Conservation (phyloP, 2,113 vertebrate genomes). For the Megaceryle torquata region DNA sequence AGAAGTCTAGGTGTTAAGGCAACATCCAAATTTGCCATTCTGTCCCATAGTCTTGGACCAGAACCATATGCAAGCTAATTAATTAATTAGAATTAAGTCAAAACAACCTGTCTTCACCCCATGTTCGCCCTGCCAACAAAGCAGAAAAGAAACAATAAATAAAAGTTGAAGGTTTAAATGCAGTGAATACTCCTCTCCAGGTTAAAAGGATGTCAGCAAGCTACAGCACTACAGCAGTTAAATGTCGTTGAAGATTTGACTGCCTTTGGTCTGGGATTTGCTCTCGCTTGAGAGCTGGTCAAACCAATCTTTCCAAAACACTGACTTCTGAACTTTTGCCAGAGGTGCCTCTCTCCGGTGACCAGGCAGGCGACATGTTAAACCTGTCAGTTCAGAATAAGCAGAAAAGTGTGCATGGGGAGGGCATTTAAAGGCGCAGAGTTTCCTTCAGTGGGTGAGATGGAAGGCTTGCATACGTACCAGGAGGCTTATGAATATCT, state of each 20-base stretch:
- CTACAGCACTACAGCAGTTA: conserved; percentile 56
- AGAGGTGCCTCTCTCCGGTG: conserved; percentile 62
- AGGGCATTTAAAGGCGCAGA: conserved; percentile 51
- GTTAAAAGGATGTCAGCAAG: conserved; percentile 37
- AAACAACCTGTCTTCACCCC: not conserved
- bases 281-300: conserved; percentile 60
- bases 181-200: not conserved
- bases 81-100: conserved; percentile 41
- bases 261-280: conserved; percentile 60
- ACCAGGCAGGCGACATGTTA: conserved; percentile 58
- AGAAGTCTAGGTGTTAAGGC: not conserved
- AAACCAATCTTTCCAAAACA: conserved; percentile 73
- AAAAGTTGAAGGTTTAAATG: not conserved
- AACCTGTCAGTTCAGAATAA: conserved; percentile 56
- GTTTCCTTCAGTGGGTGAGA: not conserved
- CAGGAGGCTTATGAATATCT: not conserved
- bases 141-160: conserved; percentile 25
- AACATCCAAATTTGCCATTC: not conserved
- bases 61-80: not conserved
- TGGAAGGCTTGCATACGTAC: not conserved
- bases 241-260: conserved; percentile 62
- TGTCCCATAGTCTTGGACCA: not conserved
- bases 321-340: conserved; percentile 70
- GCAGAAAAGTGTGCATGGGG: conserved; percentile 37
- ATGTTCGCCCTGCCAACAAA: not conserved